A percentile compares a stretch with the other conserved stretches of the same genome.
phyloP scores from a whole-genome alignment of 2,113 vertebrate species.

The Notarius quadriscutis region DNA sequence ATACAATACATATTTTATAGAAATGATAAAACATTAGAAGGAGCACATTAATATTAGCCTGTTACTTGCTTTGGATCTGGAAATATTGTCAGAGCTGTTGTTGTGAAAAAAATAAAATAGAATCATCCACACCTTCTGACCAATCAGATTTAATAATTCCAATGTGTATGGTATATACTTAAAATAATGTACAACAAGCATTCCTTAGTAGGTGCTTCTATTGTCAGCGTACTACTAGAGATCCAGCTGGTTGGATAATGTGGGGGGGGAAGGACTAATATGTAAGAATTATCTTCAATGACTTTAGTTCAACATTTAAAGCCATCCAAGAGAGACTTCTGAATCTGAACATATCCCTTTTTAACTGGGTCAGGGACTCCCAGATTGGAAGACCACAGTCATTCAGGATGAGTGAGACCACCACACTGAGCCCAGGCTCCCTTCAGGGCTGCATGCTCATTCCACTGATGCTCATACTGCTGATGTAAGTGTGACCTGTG shows the following conservation, averaged over 20 bases:
- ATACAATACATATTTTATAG: background rate
- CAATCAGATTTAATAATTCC: background rate
- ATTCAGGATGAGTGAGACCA: constrained; percentile 20
- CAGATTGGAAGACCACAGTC: constrained; percentile 11
- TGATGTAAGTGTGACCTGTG: background rate
- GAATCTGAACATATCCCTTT: background rate
- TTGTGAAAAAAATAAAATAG: background rate
- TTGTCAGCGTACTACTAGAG: background rate
- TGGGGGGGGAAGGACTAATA: background rate
- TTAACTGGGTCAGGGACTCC: background rate
- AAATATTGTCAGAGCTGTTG: background rate
- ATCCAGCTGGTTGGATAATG: background rate
- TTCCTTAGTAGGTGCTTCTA: background rate
- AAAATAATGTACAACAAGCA: background rate
- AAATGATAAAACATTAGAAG: background rate
- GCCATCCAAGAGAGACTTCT: background rate
- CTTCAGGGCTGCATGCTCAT: constrained; percentile 18
- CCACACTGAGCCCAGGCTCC: background rate
- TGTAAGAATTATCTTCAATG: background rate
- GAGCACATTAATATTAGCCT: background rate
- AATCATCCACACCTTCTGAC: background rate
- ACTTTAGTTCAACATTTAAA: constrained; percentile 4
- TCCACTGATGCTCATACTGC: constrained; percentile 14
- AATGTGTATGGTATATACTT: background rate
- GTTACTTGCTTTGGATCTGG: background rate